Percentiles rank a stretch among this genome's conserved stretches.
phyloP scores from a whole-genome alignment of 2,888 invertebrate species.

The Anagyrus pseudococci region DNA sequence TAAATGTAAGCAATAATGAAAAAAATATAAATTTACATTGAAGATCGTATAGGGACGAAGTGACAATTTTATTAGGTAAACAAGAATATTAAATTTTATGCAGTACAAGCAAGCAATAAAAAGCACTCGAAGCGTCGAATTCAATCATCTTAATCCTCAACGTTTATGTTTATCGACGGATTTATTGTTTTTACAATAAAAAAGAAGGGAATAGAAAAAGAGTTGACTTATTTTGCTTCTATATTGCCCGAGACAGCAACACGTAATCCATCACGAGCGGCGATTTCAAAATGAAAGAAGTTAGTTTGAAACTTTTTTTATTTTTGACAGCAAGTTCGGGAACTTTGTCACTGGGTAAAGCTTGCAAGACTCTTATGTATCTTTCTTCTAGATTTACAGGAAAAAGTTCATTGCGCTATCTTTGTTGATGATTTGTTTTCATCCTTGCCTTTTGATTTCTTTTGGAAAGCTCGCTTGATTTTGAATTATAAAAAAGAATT shows the following conservation, averaged over 20 bases:
- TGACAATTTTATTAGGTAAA: too few relatives aligned
- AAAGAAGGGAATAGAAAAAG: background rate
- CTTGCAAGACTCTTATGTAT: background rate
- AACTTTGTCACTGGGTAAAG: constrained; percentile 16
- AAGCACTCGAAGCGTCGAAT: background rate
- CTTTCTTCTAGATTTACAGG: constrained; percentile 2
- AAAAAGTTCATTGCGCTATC: constrained; percentile 20
- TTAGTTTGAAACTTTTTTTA: constrained; percentile 10
- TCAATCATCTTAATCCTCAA: background rate
- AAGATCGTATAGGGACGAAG: too few relatives aligned
- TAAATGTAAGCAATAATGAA: too few relatives aligned
- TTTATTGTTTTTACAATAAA: background rate
- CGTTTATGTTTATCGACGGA: background rate
- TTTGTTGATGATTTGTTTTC: background rate
- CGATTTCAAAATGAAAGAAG: constrained; percentile 29
- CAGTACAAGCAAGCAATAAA: too few relatives aligned
- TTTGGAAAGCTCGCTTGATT: too few relatives aligned
- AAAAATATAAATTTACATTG: too few relatives aligned
- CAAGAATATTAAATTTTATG: too few relatives aligned
- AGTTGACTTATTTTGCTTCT: constrained; percentile 9
- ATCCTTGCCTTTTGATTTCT: background rate
- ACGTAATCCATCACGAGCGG: constrained; percentile 16
- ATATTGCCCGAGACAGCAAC: background rate
- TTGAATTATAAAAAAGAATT: too few relatives aligned
- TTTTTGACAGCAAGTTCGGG: background rate